Base-by-base conservation (phyloP, 1,140 invertebrate species). In the Himalopsyche phryganea region DNA sequence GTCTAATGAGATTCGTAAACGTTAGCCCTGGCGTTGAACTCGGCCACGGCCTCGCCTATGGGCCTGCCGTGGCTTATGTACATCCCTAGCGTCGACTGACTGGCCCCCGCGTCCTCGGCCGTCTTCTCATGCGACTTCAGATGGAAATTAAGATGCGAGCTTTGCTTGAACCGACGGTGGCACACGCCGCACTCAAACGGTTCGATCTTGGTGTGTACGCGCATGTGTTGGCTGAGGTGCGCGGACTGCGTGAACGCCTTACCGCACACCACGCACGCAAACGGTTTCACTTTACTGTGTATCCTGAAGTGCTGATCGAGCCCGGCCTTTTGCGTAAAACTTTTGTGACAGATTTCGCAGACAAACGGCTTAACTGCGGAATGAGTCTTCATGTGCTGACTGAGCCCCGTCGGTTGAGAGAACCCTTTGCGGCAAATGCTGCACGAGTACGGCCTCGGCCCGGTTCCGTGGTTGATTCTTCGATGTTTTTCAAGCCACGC, bases 341-440 rank as follows among this genome's bases (percentile, higher is more conserved):
- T 81, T 68, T 90, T 90, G 54, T 87, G 83, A 66, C 89, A 92
- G 50, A 91, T 82, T 55, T 74, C 72, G 57, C 82, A 84, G n/a
- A 68, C 66, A 46, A 82, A 81, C 11, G 80, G 81, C 23, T 80
- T 81, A 61, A 72, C 77, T 9, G 85, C 86, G 0, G 84, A 86
- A 62, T 88, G 86, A 0, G 81, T 86, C 46, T 81, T 77, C 60
- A 85, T 77, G 65, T 89, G 87, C 42, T 82, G 81, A 65, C 80
- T 79, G 0, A 83, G 65, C 0, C 74, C 74, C 0, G 72, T 71
- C 63, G 90, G 89, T 69, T 91, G 93, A 9, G 91, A 89, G 71
- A 96, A 96, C 0, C 88, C 83, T 64, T 94, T 91, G 0, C 85
- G 81, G 68, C 94, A 96, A 3, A 91, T 77, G 0, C 83, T 85